These are phyloP conservation scores for Pandemis cinnamomeana DNA, from an alignment of 2,888 invertebrate species.

Conservation along the genomic window DNA sequence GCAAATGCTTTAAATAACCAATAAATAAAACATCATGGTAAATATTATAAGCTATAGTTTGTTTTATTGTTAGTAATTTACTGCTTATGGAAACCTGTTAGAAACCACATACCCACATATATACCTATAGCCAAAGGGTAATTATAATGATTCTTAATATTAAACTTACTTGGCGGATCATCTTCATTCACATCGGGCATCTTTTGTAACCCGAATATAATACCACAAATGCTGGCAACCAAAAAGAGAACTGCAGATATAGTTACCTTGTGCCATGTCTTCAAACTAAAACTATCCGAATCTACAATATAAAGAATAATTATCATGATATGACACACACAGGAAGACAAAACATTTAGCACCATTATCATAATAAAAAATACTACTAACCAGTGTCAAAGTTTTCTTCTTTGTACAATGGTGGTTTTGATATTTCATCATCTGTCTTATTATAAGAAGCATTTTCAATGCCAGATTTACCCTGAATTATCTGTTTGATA, in stretches of 20 bases:
- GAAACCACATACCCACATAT: neutral
- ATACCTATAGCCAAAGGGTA: neutral
- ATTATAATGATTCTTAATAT: neutral
- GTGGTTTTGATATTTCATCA: slow-evolving; percentile 49
- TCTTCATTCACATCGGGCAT: slow-evolving; percentile 11
- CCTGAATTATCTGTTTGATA: slow-evolving; percentile 89
- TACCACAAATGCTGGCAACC: slow-evolving; percentile 29
- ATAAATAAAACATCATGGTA: too few species aligned
- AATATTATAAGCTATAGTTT: too few species aligned
- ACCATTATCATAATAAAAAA: neutral
- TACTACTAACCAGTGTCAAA: slow-evolving; percentile 23
- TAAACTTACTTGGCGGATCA: slow-evolving; percentile 20
- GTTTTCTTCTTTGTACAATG: slow-evolving; percentile 29
- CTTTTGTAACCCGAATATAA: slow-evolving; percentile 28
- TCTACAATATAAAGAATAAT: slow-evolving; percentile 18
- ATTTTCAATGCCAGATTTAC: slow-evolving; percentile 68
- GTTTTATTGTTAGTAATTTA: neutral
- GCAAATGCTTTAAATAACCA: too few species aligned
- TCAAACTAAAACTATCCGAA: slow-evolving; percentile 21
- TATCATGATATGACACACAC: neutral
- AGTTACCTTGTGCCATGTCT: slow-evolving; percentile 38
- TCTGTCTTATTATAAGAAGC: slow-evolving; percentile 62
- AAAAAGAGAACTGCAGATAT: slow-evolving; percentile 25
- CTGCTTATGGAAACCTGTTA: neutral
- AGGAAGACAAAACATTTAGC: neutral